A percentile compares a stretch with the other conserved stretches of the same genome.
Conservation (phyloP, 2,113 vertebrate species). For the Notothenia coriiceps region DNA sequence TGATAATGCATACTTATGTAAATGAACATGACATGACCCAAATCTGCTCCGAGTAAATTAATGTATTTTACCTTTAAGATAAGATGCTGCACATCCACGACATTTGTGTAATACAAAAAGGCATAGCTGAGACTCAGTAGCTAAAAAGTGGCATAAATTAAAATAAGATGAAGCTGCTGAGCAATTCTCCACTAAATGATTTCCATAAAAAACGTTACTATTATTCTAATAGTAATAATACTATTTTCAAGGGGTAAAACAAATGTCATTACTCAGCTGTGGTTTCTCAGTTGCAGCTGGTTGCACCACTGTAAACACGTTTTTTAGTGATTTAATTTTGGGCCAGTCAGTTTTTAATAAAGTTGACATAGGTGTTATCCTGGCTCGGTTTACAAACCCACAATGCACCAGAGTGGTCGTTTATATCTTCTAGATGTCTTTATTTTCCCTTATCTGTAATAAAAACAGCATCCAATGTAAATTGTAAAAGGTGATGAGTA, state of each 20-base stretch:
- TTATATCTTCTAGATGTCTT: neutral
- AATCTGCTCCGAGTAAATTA: conserved; percentile 83
- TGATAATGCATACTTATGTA: conserved; percentile 84
- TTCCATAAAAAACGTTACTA: conserved; percentile 58
- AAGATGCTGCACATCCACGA: conserved; percentile 60
- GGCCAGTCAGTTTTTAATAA: conserved; percentile 11
- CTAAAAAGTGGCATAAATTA: conserved; percentile 76
- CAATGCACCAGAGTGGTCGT: neutral
- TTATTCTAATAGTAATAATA: conserved; percentile 64
- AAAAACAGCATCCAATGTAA: neutral
- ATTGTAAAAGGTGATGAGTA: conserved; percentile 1
- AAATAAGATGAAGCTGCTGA: conserved; percentile 65
- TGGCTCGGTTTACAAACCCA: conserved; percentile 3
- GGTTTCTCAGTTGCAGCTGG: conserved; percentile 10
- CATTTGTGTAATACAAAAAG: conserved; percentile 66
- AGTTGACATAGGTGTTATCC: neutral
- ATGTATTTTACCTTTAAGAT: conserved; percentile 85
- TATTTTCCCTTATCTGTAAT: neutral
- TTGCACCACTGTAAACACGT: neutral
- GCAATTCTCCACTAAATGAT: conserved; percentile 68
- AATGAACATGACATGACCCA: conserved; percentile 80
- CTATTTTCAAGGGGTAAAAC: conserved; percentile 61
- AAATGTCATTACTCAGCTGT: conserved; percentile 72
- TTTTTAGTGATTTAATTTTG: conserved; percentile 2
- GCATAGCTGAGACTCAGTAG: conserved; percentile 59